A percentile compares a stretch with the other conserved stretches of the same genome.
Evolutionary conservation across 2,113 vertebrate genomes (phyloP).

Genomic region (Zosterops pallidus): DNA sequence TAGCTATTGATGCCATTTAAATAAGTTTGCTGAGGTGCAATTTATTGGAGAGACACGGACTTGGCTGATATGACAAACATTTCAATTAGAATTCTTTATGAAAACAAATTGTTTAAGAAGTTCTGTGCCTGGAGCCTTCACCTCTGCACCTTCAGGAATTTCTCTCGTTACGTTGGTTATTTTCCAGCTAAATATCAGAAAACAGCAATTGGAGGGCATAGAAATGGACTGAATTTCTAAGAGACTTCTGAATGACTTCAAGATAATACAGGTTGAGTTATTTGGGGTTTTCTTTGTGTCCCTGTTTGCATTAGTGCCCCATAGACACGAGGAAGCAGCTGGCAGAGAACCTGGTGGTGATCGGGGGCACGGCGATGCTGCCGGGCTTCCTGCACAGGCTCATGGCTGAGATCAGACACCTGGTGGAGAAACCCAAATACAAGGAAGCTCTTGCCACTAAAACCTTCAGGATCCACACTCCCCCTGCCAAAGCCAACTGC

Average conservation of each 20-base stretch:
- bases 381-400: constrained; percentile 94
- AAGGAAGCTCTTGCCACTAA: constrained; percentile 85
- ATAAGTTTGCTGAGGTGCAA: not conserved
- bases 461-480: constrained; percentile 90
- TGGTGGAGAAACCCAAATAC: constrained; percentile 95
- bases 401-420: constrained; percentile 90
- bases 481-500: constrained; percentile 94
- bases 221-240: not conserved
- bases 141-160: not conserved
- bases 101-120: not conserved
- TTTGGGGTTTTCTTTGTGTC: not conserved
- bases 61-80: not conserved
- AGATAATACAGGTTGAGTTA: not conserved
- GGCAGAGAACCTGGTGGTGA: constrained; percentile 93
- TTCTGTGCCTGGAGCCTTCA: not conserved
- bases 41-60: not conserved
- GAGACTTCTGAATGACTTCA: not conserved
- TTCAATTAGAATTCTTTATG: not conserved
- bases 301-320: constrained; percentile 81
- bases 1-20: not conserved
- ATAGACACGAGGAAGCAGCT: constrained; percentile 95
- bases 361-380: constrained; percentile 93
- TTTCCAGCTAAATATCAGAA: not conserved
- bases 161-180: fast-evolving
- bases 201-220: not conserved